Percentiles rank a stretch among this genome's conserved stretches.
These are phyloP conservation scores for Lumbricus terrestris DNA, from an alignment of 2,888 invertebrate species.

Conservation along the genomic window DNA sequence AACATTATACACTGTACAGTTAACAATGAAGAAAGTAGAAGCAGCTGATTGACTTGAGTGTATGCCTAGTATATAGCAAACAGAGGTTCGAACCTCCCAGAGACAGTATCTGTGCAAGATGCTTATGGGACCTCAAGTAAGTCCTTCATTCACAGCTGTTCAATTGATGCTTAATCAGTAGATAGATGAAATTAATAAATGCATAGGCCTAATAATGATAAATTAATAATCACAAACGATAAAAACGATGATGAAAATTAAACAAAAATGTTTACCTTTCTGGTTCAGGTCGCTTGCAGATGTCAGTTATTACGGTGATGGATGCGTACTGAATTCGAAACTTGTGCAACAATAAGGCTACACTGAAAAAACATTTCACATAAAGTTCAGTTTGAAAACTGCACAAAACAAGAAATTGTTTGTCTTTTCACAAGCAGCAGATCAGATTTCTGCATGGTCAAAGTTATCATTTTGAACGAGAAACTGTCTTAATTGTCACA, in stretches of 20 bases:
- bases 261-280: conserved; percentile 9
- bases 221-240: background rate
- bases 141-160: too few species aligned
- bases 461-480: too few species aligned
- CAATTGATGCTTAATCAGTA: too few species aligned
- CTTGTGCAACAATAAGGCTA: conserved; percentile 92
- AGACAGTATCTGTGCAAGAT: too few species aligned
- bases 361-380: conserved; percentile 52
- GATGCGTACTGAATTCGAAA: conserved; percentile 96
- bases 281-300: conserved; percentile 74
- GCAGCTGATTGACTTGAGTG: too few species aligned
- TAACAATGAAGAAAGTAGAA: too few species aligned
- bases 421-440: background rate
- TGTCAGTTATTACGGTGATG: conserved; percentile 84
- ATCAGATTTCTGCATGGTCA: background rate
- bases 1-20: too few species aligned
- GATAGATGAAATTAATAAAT: background rate
- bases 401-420: background rate
- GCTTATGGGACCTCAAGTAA: too few species aligned
- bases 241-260: background rate
- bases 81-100: too few species aligned
- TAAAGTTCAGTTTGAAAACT: background rate
- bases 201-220: background rate
- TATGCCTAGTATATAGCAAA: too few species aligned
- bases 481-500: too few species aligned